Conservation (phyloP, 1,140 invertebrate species). For the Lordiphosa clarofinis region DNA sequence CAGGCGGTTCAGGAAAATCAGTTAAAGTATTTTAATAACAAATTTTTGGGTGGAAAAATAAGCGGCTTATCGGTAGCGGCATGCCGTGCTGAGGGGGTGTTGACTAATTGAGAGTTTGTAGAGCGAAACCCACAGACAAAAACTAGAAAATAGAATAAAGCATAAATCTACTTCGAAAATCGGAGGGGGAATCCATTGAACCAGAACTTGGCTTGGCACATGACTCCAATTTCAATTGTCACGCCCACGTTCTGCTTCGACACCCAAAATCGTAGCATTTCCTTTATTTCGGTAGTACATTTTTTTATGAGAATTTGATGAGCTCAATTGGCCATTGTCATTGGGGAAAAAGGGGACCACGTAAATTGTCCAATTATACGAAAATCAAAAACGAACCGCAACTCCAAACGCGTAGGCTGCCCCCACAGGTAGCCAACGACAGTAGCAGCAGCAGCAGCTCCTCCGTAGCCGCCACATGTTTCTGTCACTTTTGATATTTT, state of each 20-base stretch:
- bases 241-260: slow-evolving; percentile 47
- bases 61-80: slow-evolving; percentile 37
- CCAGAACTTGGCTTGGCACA: slow-evolving; percentile 41
- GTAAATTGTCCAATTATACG: slow-evolving; percentile 70
- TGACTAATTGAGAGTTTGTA: slow-evolving; percentile 62
- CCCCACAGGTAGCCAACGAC: slow-evolving; percentile 18
- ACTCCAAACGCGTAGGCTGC: slow-evolving; percentile 44
- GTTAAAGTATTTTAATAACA: slow-evolving; percentile 70
- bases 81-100: slow-evolving; percentile 1
- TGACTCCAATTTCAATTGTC: slow-evolving; percentile 42
- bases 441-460: slow-evolving; percentile 20
- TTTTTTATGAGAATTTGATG: slow-evolving; percentile 48
- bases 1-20: slow-evolving; percentile 37
- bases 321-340: slow-evolving; percentile 21
- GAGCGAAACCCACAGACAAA: not conserved
- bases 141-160: too few relatives aligned
- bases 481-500: slow-evolving; percentile 69
- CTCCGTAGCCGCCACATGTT: slow-evolving; percentile 35
- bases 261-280: slow-evolving; percentile 37
- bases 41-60: slow-evolving; percentile 44
- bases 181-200: slow-evolving; percentile 25
- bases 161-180: slow-evolving; percentile 19
- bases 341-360: slow-evolving; percentile 5
- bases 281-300: slow-evolving; percentile 4
- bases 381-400: too few relatives aligned